Conservation (phyloP, 2,113 vertebrate species). For the Antigone vipio region DNA sequence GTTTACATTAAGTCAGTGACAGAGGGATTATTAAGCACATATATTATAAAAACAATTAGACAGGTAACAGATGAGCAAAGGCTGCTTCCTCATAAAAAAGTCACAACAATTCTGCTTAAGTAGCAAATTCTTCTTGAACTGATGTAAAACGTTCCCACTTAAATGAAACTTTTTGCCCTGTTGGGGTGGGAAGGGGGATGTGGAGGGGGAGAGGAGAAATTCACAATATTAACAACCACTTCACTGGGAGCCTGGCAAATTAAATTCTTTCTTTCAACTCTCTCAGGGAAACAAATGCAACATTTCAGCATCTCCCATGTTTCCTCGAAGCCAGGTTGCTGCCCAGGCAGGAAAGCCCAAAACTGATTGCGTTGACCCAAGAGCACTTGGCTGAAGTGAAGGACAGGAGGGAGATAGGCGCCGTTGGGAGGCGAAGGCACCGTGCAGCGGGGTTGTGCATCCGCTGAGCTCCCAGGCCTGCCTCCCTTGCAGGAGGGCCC, state of each 20-base stretch:
- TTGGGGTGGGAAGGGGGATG: neutral
- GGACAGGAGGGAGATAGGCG: neutral
- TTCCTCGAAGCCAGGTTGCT: neutral
- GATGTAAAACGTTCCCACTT: neutral
- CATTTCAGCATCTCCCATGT: neutral
- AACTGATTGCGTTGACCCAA: neutral
- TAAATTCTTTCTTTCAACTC: neutral
- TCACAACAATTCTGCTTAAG: neutral
- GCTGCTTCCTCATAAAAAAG: neutral
- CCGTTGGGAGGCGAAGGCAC: neutral
- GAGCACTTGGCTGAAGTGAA: neutral
- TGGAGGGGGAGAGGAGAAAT: neutral
- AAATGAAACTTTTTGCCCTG: neutral
- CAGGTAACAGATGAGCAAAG: slow-evolving; percentile 9
- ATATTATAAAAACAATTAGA: neutral
- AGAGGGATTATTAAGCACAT: neutral
- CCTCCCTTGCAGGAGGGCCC: neutral
- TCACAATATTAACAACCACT: neutral
- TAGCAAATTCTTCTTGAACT: neutral
- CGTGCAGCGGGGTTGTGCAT: rapidly evolving
- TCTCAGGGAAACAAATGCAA: neutral
- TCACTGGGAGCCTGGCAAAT: neutral
- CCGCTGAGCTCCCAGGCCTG: neutral
- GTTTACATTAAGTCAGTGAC: neutral
- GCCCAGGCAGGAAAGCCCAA: neutral